Conservation (phyloP, 2,113 vertebrate genomes). For the Phaetusa simplex region DNA sequence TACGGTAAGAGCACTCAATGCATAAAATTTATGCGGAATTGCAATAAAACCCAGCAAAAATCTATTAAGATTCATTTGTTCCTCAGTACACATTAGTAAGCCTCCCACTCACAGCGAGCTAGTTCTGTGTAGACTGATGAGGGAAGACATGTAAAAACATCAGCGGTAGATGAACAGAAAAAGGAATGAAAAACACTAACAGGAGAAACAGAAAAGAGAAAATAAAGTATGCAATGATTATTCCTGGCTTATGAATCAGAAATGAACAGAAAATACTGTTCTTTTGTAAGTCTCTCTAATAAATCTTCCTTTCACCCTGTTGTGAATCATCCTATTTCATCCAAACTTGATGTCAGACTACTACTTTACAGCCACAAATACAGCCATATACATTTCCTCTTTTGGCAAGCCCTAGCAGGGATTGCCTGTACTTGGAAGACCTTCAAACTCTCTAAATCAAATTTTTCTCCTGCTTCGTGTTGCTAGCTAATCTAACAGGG, state of each 20-base stretch:
- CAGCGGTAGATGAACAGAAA: background rate
- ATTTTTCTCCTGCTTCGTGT: background rate
- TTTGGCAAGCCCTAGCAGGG: background rate
- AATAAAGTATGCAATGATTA: background rate
- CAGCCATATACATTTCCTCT: background rate
- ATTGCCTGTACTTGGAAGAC: background rate
- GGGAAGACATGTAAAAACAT: background rate
- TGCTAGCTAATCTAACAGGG: background rate
- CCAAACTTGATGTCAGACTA: background rate
- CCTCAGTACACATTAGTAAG: background rate
- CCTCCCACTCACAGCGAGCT: background rate
- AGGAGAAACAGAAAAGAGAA: background rate
- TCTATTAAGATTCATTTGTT: background rate
- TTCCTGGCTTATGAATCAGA: background rate
- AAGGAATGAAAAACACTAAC: background rate
- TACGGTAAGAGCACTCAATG: background rate
- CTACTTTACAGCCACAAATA: background rate
- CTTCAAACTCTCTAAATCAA: background rate
- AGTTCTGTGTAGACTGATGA: background rate
- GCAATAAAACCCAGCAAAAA: background rate
- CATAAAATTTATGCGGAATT: background rate
- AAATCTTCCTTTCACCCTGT: background rate
- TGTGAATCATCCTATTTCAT: background rate
- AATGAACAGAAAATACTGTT: background rate
- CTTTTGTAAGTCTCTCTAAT: background rate